These are phyloP conservation scores for Drosophila burlai DNA, from an alignment of 1,140 invertebrate species.

Conservation along the genomic window DNA sequence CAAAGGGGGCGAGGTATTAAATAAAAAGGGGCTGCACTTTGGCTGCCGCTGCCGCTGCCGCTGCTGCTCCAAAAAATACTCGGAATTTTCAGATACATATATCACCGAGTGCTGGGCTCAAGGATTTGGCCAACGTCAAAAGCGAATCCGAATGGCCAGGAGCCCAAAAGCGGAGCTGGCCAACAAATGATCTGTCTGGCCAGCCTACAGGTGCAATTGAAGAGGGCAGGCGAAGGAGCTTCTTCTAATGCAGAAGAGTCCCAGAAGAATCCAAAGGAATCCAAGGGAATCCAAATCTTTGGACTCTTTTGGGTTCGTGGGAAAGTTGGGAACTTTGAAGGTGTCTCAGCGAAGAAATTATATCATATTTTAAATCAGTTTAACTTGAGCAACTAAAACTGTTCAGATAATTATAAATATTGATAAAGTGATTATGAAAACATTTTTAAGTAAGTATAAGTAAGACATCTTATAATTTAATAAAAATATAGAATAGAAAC, in stretches of 20 bases:
- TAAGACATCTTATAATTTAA: too few species aligned
- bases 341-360: background rate
- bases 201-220: constrained; percentile 43
- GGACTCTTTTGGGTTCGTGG: constrained; percentile 8
- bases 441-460: too few species aligned
- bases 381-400: too few species aligned
- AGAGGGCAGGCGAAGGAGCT: background rate
- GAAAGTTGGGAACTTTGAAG: background rate
- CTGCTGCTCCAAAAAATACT: constrained; percentile 61
- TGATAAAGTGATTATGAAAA: too few species aligned
- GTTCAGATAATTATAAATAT: too few species aligned
- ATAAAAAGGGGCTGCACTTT: constrained; percentile 56
- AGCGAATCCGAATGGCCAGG: constrained; percentile 10
- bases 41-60: constrained; percentile 9
- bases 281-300: background rate
- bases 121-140: constrained; percentile 39
- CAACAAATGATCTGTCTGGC: constrained; percentile 35
- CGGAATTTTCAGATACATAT: constrained; percentile 62
- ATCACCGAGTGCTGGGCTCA: constrained; percentile 35
- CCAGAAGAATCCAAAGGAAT: background rate
- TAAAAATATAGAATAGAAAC: too few species aligned
- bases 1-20: constrained; percentile 39
- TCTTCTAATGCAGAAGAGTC: constrained; percentile 34
- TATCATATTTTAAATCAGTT: background rate
- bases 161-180: constrained; percentile 15